Conservation (phyloP, 2,113 vertebrate genomes). For the Struthidea cinerea region DNA sequence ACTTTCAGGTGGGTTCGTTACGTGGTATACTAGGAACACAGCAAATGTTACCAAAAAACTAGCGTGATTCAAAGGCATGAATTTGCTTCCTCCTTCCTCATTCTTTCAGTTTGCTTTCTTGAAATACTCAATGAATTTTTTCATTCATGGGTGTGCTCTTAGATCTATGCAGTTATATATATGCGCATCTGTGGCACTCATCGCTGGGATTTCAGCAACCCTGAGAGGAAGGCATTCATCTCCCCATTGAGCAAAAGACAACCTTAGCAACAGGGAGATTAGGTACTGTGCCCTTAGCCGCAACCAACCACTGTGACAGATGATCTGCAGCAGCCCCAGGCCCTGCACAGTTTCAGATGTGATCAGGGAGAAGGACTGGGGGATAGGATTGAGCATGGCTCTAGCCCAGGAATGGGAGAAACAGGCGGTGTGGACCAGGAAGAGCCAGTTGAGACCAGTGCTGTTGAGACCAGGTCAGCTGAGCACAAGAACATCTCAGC, state of each 20-base stretch:
- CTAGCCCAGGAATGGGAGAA: background rate
- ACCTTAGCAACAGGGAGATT: background rate
- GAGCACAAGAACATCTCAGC: accelerated
- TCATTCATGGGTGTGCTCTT: background rate
- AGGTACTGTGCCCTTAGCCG: background rate
- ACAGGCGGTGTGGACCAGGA: background rate
- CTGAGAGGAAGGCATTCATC: background rate
- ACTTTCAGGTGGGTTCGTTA: background rate
- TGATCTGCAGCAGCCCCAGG: background rate
- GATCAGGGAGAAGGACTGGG: background rate
- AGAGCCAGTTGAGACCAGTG: background rate
- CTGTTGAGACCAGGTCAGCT: background rate
- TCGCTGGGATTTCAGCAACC: background rate
- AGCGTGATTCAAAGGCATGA: background rate
- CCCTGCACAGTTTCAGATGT: background rate
- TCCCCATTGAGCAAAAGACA: accelerated
- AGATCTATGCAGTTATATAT: background rate
- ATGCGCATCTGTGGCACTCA: background rate
- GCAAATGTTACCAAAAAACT: background rate
- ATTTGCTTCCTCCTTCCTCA: background rate
- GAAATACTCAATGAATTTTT: background rate
- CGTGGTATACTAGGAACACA: background rate
- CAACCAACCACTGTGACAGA: background rate
- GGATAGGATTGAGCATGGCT: background rate
- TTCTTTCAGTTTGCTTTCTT: background rate